Conservation (phyloP, 2,113 vertebrate species). For the Nycticebus coucang region DNA sequence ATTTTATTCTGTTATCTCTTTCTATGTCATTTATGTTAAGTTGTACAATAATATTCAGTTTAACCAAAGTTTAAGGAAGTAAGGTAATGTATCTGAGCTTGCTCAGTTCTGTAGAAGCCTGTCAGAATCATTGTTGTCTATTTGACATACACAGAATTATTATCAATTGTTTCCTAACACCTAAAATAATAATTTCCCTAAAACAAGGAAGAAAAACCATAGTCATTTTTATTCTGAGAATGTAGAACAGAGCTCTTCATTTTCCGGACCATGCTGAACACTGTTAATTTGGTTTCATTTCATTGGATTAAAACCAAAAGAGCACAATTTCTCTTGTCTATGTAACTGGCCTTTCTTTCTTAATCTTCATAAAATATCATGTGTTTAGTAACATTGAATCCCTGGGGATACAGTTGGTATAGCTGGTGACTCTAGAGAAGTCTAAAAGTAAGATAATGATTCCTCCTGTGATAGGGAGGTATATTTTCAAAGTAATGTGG, state of each 20-base stretch:
- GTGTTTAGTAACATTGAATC: background rate
- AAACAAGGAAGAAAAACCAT: background rate
- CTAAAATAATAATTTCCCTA: constrained; percentile 11
- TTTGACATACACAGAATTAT: background rate
- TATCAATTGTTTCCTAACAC: background rate
- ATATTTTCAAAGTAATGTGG: background rate
- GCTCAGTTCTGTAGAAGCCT: background rate
- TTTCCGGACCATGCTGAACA: constrained; percentile 31
- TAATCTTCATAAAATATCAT: background rate
- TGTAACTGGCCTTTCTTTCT: background rate
- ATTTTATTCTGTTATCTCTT: background rate
- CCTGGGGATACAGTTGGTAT: background rate
- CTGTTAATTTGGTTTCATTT: constrained; percentile 49
- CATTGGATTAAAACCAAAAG: constrained; percentile 53
- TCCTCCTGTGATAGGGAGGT: background rate
- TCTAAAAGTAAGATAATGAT: background rate
- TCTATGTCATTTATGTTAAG: background rate
- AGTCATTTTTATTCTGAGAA: constrained; percentile 45
- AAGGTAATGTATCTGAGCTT: background rate
- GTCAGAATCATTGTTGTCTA: background rate
- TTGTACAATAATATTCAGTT: background rate
- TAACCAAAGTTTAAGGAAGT: background rate
- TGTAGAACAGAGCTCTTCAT: background rate
- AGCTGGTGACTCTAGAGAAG: background rate
- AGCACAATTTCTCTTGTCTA: background rate